Base-by-base conservation (phyloP, 2,113 vertebrate species). In the Xiphophorus maculatus region DNA sequence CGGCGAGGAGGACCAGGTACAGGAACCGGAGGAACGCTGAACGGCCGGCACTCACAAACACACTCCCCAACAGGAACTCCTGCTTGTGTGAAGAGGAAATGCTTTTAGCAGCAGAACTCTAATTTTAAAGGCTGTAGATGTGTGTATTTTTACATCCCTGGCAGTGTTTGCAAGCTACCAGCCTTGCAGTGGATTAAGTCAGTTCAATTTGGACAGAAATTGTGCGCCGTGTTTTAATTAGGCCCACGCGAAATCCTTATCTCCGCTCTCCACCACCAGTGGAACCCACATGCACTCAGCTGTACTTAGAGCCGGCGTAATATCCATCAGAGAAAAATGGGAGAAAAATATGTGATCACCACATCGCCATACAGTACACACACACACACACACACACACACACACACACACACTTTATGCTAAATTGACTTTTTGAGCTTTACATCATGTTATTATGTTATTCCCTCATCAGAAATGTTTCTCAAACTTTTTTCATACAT, bases 1-100 rank as follows among this genome's bases (percentile, higher is more conserved):
- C 0, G 96, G 96, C 19, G 96, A 97, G 81, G 95, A 96, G 74
- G 96, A 97, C 44, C 96, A 97, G 93, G 96, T 97, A 93, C 94
- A 75, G 1, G 11, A 0, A 71, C 1, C 15, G 25, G 11, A 71
- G 0, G 66, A 30, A 44, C 71, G 40, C 66, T n/a, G 68, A 37
- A 10, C 10, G 10, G 10, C 10, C 35, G 9, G 30, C 33, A 60
- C 64, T 28, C 37, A 48, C 14, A 48, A 17, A 72, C 27, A 63
- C 58, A 0, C 66, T 9, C 35, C 42, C 42, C 13, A 29, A 0
- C 17, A 11, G 1, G 13, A 25, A 0, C 32, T 58, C 29, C 7
- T 19, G 37, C 14, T 35, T 48, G n/a, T 63, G 51, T 63, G 60
- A 25, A 60, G 73, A 27, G 25, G 44, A 71, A 66, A 66, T 29